Percentiles rank a stretch among this genome's conserved stretches.
These are phyloP conservation scores for Cordilura impudica DNA, from an alignment of 2,888 invertebrate species.

Conservation along the genomic window DNA sequence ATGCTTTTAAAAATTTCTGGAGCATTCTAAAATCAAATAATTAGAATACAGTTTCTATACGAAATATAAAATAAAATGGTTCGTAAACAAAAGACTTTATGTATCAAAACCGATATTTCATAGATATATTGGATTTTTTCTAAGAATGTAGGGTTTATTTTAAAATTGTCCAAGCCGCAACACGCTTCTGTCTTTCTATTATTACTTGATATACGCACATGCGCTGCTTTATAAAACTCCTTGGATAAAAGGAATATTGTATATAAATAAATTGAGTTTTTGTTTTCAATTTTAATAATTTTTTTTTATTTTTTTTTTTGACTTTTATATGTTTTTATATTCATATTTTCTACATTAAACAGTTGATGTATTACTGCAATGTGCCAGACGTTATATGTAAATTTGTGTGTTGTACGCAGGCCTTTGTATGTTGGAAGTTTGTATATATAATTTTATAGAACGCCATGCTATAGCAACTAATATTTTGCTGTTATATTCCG, in stretches of 20 bases:
- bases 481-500: constrained; percentile 10
- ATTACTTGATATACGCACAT: constrained; percentile 47
- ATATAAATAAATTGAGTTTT: constrained; percentile 32
- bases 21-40: no score
- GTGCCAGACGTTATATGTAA: constrained; percentile 36
- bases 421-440: constrained; percentile 4
- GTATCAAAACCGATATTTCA: no score
- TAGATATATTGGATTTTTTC: no score
- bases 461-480: constrained; percentile 42
- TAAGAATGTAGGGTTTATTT: background rate
- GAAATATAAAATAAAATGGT: no score
- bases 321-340: constrained; percentile 3
- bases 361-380: constrained; percentile 61
- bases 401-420: constrained; percentile 1
- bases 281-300: constrained; percentile 24
- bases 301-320: background rate
- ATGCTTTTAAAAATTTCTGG: no score
- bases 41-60: no score
- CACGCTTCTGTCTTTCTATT: background rate
- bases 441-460: constrained; percentile 13
- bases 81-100: no score
- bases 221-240: constrained; percentile 37
- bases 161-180: background rate
- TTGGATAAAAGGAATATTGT: constrained; percentile 35
- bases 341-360: constrained; percentile 39